Conservation (phyloP, 2,113 vertebrate species). For the Cynoglossus semilaevis region DNA sequence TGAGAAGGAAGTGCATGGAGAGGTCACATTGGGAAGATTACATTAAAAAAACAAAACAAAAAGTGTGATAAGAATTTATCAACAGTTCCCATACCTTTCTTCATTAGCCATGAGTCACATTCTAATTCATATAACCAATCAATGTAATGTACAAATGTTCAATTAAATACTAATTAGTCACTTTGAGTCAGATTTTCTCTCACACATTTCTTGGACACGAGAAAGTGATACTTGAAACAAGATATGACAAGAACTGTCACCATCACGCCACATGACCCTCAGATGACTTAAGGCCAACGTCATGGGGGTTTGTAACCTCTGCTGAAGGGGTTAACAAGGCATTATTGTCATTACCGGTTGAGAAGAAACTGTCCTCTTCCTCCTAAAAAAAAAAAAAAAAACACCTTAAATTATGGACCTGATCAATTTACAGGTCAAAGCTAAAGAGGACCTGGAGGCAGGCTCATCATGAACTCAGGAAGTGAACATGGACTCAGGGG, state of each 20-base stretch:
- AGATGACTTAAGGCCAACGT: constrained; percentile 50
- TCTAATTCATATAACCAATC: no score
- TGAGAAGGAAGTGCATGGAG: constrained; percentile 40
- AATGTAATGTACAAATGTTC: no score
- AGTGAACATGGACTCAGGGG: constrained; percentile 40
- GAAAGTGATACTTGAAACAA: background rate
- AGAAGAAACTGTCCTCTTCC: constrained; percentile 30
- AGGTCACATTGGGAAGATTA: constrained; percentile 50
- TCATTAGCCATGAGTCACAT: no score
- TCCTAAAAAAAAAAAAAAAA: constrained; percentile 55
- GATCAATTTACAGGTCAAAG: constrained; percentile 57
- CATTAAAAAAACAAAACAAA: background rate
- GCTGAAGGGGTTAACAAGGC: constrained; percentile 66
- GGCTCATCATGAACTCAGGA: constrained; percentile 41
- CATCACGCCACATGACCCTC: constrained; percentile 1
- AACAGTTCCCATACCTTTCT: no score
- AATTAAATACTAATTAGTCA: no score
- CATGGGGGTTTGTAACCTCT: constrained; percentile 62
- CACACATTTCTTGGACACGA: background rate
- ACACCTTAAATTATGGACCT: constrained; percentile 63
- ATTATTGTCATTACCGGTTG: constrained; percentile 59
- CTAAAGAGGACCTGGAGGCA: constrained; percentile 63
- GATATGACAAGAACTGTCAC: constrained; percentile 12
- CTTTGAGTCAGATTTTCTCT: no score
- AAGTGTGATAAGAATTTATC: no score